Percentiles rank a stretch among this genome's conserved stretches.
Evolutionary conservation across 2,797 vertebrate species (phyloP).

Genomic region (Etheostoma nigrum): DNA sequence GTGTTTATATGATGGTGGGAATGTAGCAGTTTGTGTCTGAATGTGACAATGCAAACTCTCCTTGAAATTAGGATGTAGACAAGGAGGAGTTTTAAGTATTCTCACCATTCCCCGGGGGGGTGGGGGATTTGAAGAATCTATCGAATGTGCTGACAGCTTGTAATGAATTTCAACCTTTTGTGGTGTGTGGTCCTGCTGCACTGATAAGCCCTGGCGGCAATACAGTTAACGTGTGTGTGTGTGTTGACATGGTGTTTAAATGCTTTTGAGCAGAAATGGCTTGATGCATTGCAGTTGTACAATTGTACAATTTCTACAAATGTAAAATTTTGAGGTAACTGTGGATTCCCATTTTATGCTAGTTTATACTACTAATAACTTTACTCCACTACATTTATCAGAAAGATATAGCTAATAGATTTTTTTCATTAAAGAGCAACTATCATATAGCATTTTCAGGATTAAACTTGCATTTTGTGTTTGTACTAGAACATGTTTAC

Average conservation of each 20-base stretch:
- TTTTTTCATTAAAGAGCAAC: not conserved
- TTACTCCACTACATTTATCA: not conserved
- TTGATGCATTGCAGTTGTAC: conserved; percentile 26
- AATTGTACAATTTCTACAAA: conserved; percentile 11
- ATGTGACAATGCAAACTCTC: conserved; percentile 53
- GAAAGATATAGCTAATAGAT: not conserved
- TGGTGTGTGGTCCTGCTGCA: conserved; percentile 67
- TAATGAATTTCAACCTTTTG: conserved; percentile 80
- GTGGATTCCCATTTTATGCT: not conserved
- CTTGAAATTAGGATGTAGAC: conserved; percentile 57
- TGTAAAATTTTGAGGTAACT: not conserved
- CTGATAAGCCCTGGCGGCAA: conserved; percentile 66
- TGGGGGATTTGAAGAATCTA: conserved; percentile 51
- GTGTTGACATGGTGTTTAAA: conserved; percentile 42
- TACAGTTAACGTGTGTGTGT: conserved; percentile 50
- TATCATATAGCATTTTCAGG: too few relatives aligned
- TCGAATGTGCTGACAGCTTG: conserved; percentile 73
- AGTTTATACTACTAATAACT: not conserved
- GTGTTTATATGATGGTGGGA: conserved; percentile 29
- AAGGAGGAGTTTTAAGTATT: conserved; percentile 29
- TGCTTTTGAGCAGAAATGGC: conserved; percentile 33
- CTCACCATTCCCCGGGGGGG: conserved; percentile 31
- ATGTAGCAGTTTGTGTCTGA: conserved; percentile 15
- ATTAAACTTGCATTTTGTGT: too few relatives aligned
- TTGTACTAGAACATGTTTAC: too few relatives aligned